Percentiles rank a stretch among this genome's conserved stretches.
phyloP scores from a whole-genome alignment of 2,113 vertebrate species.

The Siphamia tubifer region DNA sequence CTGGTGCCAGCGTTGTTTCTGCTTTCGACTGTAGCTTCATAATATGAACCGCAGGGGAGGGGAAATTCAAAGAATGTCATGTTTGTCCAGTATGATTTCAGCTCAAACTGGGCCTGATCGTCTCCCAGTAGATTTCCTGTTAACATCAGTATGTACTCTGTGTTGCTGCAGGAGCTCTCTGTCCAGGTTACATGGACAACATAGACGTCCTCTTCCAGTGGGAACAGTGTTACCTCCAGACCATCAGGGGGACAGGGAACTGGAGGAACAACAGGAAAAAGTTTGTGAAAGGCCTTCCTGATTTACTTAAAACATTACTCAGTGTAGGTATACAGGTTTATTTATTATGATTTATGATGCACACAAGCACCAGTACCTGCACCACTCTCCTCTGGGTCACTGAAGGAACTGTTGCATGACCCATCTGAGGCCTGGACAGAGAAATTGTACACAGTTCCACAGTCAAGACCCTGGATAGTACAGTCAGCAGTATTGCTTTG shows the following conservation, averaged over 20 bases:
- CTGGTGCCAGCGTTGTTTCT: constrained; percentile 66
- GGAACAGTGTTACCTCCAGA: constrained; percentile 43
- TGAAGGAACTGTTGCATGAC: constrained; percentile 76
- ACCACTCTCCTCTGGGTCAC: constrained; percentile 43
- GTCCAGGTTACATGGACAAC: constrained; percentile 67
- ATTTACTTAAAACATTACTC: too few species aligned
- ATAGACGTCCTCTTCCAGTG: constrained; percentile 51
- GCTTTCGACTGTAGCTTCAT: constrained; percentile 66
- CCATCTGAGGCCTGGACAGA: constrained; percentile 72
- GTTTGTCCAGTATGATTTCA: constrained; percentile 78
- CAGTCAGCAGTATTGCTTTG: constrained; percentile 53
- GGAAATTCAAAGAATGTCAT: constrained; percentile 72
- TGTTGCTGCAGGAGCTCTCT: constrained; percentile 43
- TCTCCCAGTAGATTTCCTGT: constrained; percentile 70
- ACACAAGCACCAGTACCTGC: constrained; percentile 64
- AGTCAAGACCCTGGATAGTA: constrained; percentile 62
- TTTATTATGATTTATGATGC: too few species aligned
- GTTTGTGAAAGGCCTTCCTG: too few species aligned
- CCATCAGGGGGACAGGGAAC: constrained; percentile 76
- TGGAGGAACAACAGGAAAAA: constrained; percentile 23
- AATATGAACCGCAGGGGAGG: constrained; percentile 77
- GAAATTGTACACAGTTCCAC: constrained; percentile 75
- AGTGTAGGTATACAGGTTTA: too few species aligned
- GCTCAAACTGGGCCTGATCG: constrained; percentile 41
- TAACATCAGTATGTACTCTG: constrained; percentile 65